Evolutionary conservation across 2,113 vertebrate species (phyloP), one percentile per base, ranked within the genome.

Genomic region (Opisthocomus hoazin): DNA sequence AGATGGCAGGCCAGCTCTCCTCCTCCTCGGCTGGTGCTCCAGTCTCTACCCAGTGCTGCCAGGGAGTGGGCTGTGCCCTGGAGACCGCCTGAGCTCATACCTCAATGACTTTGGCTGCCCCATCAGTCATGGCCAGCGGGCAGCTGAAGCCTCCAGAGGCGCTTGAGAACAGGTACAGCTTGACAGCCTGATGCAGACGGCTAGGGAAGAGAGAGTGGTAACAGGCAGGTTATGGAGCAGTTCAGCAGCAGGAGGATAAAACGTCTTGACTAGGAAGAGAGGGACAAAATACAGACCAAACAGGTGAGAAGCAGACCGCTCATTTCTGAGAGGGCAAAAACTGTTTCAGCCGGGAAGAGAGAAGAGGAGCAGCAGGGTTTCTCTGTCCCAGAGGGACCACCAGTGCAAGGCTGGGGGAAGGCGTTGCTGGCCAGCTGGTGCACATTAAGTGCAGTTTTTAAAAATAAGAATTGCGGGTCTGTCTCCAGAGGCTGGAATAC

Each of bases 51-150:
- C 88, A 78, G 81, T 0, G 2, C 63, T 75, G 48, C 43, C 84
- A 84, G 80, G 48, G 36, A 0, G 0, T 75, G 77, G 83, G 84
- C 90, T 76, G 83, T 43, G 74, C 68, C 65, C 63, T 39, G 6
- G 82, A 39, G 66, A 63, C 41, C 71, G 53, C 73, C 65, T 39
- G 48, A 76, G 66, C 65, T 94, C 92, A 48, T 82, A 99, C 99
- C 98, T 99, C 98, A 61, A 99, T 98, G 75, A 99, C 99, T 98
- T 98, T 99, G 84, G 98, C 98, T 69, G 98, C 98, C 87, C 98
- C 99, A 45, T 99, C 98, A 30, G 98, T 99, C 99, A 99, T 99
- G 93, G 99, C 98, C 88, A 99, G 97, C 11, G 99, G 98, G 84
- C 98, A 99, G 30, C 11, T 97, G 97, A 98, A 99, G 29, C 98